Percentiles rank a stretch among this genome's conserved stretches.
phyloP scores from a whole-genome alignment of 2,113 vertebrate genomes.

The Hiodon tergisus region DNA sequence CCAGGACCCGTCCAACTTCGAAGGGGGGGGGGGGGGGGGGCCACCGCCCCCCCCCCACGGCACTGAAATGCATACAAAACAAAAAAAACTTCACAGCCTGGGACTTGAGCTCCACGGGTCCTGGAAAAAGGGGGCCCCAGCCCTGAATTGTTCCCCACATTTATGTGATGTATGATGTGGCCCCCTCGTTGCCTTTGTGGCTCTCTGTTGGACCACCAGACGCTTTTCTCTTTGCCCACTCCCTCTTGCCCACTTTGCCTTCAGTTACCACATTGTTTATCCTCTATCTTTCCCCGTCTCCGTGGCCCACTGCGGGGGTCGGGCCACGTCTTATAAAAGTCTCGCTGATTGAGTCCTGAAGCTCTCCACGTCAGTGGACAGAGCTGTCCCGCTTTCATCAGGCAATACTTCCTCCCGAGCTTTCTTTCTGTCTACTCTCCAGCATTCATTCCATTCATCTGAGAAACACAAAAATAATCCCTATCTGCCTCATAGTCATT shows the following conservation, averaged over 20 bases:
- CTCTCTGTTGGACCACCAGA: constrained; percentile 7
- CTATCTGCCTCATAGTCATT: neutral
- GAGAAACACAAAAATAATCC: neutral
- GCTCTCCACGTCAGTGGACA: neutral
- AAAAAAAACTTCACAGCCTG: constrained; percentile 30
- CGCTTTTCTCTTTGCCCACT: constrained; percentile 7
- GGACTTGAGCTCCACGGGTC: constrained; percentile 23
- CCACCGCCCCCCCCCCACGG: no score
- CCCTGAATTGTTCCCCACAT: constrained; percentile 27
- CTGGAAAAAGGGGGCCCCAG: constrained; percentile 29
- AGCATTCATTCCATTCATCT: constrained; percentile 13
- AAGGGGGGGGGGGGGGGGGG: constrained; percentile 4
- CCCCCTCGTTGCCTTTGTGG: constrained; percentile 16
- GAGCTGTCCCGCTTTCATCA: constrained; percentile 13
- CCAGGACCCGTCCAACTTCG: constrained; percentile 34
- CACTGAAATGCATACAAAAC: constrained; percentile 19
- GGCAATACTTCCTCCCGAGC: neutral
- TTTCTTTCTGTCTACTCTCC: constrained; percentile 7
- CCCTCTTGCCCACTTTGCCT: constrained; percentile 2
- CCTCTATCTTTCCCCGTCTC: neutral
- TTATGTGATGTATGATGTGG: neutral
- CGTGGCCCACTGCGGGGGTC: neutral
- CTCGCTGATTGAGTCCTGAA: constrained; percentile 10
- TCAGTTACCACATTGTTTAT: neutral
- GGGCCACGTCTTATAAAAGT: neutral